Evolutionary conservation across 1,140 invertebrate genomes (phyloP).

Genomic region (Cydia splendana): DNA sequence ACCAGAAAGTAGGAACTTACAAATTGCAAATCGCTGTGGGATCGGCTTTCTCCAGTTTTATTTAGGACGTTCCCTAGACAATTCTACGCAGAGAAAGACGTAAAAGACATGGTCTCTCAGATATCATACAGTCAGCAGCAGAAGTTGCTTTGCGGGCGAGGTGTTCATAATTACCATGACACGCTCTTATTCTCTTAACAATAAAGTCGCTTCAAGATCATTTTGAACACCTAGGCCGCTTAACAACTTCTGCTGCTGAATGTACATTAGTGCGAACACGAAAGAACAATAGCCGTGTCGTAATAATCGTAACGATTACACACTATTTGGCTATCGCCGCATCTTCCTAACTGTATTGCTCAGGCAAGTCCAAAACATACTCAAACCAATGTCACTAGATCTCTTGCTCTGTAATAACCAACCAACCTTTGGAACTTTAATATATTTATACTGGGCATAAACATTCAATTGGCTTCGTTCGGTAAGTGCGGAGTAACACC

Average conservation of each 20-base stretch:
- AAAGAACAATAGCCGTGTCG: conserved; percentile 47
- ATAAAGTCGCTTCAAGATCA: no score
- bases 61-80: background rate
- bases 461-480: no score
- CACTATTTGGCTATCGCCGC: conserved; percentile 48
- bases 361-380: background rate
- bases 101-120: background rate
- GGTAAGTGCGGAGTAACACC: no score
- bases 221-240: no score
- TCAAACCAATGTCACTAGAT: background rate
- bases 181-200: no score
- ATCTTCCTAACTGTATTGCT: conserved; percentile 44
- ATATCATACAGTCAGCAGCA: no score
- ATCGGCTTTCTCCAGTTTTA: conserved; percentile 15
- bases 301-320: conserved; percentile 52
- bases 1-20: background rate
- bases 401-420: background rate
- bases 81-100: no score
- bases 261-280: conserved; percentile 4
- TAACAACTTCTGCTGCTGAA: no score
- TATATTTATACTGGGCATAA: background rate
- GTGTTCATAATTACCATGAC: no score
- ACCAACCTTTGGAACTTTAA: no score
- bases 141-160: no score
- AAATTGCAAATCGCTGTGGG: conserved; percentile 9